Percentiles rank a stretch among this genome's conserved stretches.
Conservation (phyloP, 2,113 vertebrate species). For the Paradisaea rubra region DNA sequence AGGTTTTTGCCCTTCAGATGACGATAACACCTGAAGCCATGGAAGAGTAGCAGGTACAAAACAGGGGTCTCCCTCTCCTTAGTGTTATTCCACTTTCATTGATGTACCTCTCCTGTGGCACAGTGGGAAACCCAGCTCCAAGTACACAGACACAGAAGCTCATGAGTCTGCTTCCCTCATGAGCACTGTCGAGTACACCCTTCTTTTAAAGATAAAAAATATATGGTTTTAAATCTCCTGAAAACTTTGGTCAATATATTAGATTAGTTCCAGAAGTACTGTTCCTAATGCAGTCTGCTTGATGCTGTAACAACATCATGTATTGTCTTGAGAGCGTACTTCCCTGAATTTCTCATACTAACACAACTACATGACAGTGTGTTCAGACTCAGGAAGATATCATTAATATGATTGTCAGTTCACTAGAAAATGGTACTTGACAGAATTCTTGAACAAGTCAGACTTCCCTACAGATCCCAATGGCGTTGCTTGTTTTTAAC, state of each 20-base stretch:
- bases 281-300: background rate
- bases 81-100: background rate
- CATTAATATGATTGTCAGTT: background rate
- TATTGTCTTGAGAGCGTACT: background rate
- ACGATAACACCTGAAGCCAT: background rate
- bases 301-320: background rate
- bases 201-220: background rate
- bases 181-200: background rate
- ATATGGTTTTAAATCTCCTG: background rate
- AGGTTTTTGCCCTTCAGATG: background rate
- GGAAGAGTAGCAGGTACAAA: background rate
- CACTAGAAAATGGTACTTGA: background rate
- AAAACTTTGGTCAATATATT: background rate
- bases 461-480: background rate
- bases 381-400: background rate
- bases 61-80: background rate
- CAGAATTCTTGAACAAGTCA: background rate
- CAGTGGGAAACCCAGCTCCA: background rate
- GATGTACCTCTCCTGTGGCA: background rate
- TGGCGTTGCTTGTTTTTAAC: background rate
- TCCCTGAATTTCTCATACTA: background rate
- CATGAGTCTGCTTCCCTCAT: background rate
- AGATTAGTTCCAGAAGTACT: background rate
- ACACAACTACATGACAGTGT: background rate
- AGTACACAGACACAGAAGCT: background rate